phyloP scores from a whole-genome alignment of 2,888 invertebrate genomes.

The Cheilosia grossa region DNA sequence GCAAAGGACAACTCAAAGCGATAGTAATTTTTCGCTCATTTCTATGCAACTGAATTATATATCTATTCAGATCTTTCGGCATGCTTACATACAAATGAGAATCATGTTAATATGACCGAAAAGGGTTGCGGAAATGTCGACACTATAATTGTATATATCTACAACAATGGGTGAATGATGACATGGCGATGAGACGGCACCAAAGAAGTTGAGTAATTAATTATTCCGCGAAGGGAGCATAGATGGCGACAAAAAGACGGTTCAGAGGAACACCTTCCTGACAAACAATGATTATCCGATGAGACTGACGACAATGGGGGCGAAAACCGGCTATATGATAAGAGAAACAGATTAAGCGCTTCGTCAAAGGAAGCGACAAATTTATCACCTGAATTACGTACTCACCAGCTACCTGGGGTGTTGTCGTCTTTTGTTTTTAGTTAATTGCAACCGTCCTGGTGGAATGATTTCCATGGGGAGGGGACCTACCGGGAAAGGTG shows the following conservation, averaged over 20 bases:
- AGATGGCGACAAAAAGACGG: conserved; percentile 31
- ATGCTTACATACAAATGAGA: conserved; percentile 1
- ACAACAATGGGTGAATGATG: not conserved
- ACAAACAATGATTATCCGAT: conserved; percentile 35
- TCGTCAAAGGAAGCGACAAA: conserved; percentile 15
- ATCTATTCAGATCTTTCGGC: not conserved
- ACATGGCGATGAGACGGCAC: not conserved
- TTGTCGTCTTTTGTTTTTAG: conserved; percentile 1
- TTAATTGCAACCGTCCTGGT: conserved; percentile 17
- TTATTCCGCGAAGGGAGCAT: conserved; percentile 14
- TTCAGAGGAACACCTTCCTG: conserved; percentile 14
- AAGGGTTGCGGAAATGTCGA: not conserved
- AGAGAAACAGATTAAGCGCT: conserved; percentile 3
- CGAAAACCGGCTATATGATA: conserved; percentile 2
- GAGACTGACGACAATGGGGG: not conserved
- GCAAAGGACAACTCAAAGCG: conserved; percentile 5
- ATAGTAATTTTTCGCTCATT: conserved; percentile 2
- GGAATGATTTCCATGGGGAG: conserved; percentile 19
- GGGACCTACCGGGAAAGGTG: not conserved
- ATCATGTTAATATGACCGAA: conserved; percentile 11
- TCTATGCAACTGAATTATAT: not conserved
- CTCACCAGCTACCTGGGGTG: conserved; percentile 10
- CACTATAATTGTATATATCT: not conserved
- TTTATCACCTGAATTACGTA: conserved; percentile 29
- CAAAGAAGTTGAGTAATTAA: conserved; percentile 28